Evolutionary conservation across 2,797 vertebrate genomes (phyloP), one percentile per base, ranked within the genome.

Genomic region (Sciurus carolinensis): DNA sequence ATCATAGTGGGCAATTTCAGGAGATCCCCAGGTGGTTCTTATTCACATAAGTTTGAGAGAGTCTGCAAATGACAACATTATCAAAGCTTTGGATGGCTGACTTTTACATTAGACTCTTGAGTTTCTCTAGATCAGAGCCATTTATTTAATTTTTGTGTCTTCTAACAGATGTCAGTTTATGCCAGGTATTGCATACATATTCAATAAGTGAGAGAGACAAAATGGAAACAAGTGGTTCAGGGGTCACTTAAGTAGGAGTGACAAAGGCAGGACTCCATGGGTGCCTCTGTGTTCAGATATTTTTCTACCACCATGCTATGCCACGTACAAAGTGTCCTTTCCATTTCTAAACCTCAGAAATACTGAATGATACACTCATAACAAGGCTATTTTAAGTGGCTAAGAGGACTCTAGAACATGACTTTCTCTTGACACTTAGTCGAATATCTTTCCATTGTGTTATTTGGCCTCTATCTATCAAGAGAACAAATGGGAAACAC

Each of bases 401-500:
- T 86, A 84, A 91, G 86, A 90, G 13, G 26, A 87, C 72, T 80
- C 66, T 80, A 62, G 76, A 83, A 77, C 36, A 85, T 30, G 26
- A 80, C 20, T 94, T 87, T 80, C 66, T 83, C 66, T 90, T 89
- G 76, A 92, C 66, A 92, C 59, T 97, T 93, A 52, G 24, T 72
- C 36, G 54, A 97, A 67, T 80, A 87, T 87, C 92, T 95, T 96
- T 80, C 57, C 69, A 81, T 64, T 85, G 47, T 90, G 71, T 85
- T 90, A 87, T 92, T 94, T 97, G 97, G 90, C 77, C 77, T 95
- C 95, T 96, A 12, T 95, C 87, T 94, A 39, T 91, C 80, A 83
- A 87, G 83, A 86, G 82, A 85, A 90, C 84, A 93, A 89, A 91
- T 92, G 84, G 47, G 66, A 83, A 94, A 95, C 71, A 95, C 87